Base-by-base conservation (phyloP, 2,797 vertebrate genomes). In the Sebastes kiyomatsui region DNA sequence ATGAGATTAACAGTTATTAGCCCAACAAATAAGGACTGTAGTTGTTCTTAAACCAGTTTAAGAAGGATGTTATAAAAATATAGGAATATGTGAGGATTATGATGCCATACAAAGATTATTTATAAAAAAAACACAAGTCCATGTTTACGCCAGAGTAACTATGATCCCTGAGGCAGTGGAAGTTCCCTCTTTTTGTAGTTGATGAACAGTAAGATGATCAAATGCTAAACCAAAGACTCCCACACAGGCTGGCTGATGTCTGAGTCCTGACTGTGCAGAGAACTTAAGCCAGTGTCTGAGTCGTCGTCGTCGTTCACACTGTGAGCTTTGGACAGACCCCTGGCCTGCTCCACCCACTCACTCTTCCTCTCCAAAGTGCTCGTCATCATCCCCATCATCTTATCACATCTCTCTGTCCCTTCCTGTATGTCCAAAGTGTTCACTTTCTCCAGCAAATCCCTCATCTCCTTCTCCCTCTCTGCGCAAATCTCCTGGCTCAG, bases 191-290 rank as follows among this genome's bases (percentile, higher is more conserved):
- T 32, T 42, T 6, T 12, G 8, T 3, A 20, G 6, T 5, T 27
- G 10, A 73, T 32, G 1, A 49, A 64, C 16, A 68, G 35, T n/a
- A 25, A 61, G 54, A 66, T 66, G 9, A 55, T 42, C 4, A 32
- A 42, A 46, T 14, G 38, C 65, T 86, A 93, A 62, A 92, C 92
- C 83, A 92, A 80, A 27, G 93, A 91, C 85, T 93, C 92, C 91
- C 91, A 91, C 80, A 93, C 88, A 4, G 84, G 95, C 6, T 88
- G 80, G 14, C 96, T 96, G 35, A 38, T 38, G 91, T 99, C 98
- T 5, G 98, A 99, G 91, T 99, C 98, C 92, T 99, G 98, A 77
- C 98, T 99, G 95, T 99, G 98, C 97, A 99, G 97, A 32, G 98
- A 99, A 77, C 98, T 99, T 82, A 99, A 93, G 9, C 98, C 98